Evolutionary conservation across 2,888 invertebrate species (phyloP).

Genomic region (Argyra leucocephala): DNA sequence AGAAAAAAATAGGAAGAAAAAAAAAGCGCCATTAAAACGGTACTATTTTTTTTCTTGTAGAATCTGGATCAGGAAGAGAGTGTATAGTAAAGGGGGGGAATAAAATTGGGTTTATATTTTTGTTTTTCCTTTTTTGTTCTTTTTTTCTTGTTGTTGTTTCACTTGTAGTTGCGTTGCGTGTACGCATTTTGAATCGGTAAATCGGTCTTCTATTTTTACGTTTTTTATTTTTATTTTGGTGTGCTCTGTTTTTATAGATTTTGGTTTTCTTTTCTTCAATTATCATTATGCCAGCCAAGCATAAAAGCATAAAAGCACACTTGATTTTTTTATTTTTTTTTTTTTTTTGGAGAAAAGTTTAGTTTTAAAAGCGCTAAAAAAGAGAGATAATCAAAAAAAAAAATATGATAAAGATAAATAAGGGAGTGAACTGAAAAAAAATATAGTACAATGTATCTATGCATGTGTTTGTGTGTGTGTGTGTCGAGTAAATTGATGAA

Average conservation of each 20-base stretch:
- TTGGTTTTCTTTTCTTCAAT: not conserved
- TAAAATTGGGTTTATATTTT: no score
- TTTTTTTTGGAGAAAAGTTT: not conserved
- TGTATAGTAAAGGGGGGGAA: no score
- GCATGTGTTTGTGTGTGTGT: no score
- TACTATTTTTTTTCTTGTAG: no score
- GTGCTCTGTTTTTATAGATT: no score
- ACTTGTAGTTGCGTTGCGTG: not conserved
- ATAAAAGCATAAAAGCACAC: constrained; percentile 6
- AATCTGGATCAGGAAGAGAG: no score
- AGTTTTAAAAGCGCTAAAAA: not conserved
- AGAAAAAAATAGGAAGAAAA: not conserved
- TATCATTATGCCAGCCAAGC: constrained; percentile 4
- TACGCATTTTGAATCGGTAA: constrained; percentile 1
- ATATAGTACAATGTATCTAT: no score
- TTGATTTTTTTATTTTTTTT: not conserved
- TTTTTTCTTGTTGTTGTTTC: not conserved
- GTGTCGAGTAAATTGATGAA: no score
- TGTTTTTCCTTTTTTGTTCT: no score
- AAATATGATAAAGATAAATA: not conserved
- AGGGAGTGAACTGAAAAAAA: not conserved
- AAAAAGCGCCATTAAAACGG: not conserved
- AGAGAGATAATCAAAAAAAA: not conserved
- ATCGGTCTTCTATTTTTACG: not conserved
- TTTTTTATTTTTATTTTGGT: not conserved